Conservation (phyloP, 1,140 invertebrate species). For the Parasteatoda tepidariorum region DNA sequence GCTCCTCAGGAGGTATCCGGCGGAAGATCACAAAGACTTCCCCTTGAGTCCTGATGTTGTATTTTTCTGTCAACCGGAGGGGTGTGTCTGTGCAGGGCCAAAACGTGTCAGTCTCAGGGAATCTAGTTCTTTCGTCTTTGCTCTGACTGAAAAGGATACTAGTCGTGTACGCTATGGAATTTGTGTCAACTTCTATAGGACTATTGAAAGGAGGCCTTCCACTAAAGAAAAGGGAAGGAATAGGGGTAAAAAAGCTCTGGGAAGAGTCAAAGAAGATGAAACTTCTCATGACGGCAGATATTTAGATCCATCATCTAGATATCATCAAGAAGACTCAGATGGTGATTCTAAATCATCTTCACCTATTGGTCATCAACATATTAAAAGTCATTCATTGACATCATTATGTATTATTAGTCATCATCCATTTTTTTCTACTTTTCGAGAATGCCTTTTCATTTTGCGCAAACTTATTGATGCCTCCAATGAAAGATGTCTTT, state of each 20-base stretch:
- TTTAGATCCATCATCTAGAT: constrained; percentile 76
- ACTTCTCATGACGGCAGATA: constrained; percentile 81
- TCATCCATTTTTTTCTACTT: constrained; percentile 98
- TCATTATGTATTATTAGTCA: constrained; percentile 98
- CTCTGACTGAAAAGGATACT: constrained; percentile 98
- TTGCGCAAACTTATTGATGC: constrained; percentile 96
- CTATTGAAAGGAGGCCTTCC: constrained; percentile 76
- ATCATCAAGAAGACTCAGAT: constrained; percentile 47
- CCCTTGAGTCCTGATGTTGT: constrained; percentile 96
- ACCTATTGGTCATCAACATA: constrained; percentile 64
- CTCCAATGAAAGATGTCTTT: constrained; percentile 92
- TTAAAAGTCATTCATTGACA: constrained; percentile 84
- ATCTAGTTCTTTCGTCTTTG: constrained; percentile 97
- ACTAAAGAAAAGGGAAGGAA: constrained; percentile 58
- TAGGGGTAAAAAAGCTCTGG: constrained; percentile 65
- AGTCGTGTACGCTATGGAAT: constrained; percentile 86
- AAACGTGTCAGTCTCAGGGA: constrained; percentile 86
- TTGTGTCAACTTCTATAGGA: constrained; percentile 98
- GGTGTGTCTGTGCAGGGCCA: constrained; percentile 91
- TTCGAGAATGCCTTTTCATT: constrained; percentile 96
- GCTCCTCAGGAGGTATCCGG: constrained; percentile 93
- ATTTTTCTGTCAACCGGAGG: constrained; percentile 99
- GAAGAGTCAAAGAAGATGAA: constrained; percentile 68
- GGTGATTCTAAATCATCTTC: constrained; percentile 60
- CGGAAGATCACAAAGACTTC: constrained; percentile 96